A percentile compares a stretch with the other conserved stretches of the same genome.
Conservation (phyloP, 2,888 invertebrate genomes). For the Keiferia lycopersicella region DNA sequence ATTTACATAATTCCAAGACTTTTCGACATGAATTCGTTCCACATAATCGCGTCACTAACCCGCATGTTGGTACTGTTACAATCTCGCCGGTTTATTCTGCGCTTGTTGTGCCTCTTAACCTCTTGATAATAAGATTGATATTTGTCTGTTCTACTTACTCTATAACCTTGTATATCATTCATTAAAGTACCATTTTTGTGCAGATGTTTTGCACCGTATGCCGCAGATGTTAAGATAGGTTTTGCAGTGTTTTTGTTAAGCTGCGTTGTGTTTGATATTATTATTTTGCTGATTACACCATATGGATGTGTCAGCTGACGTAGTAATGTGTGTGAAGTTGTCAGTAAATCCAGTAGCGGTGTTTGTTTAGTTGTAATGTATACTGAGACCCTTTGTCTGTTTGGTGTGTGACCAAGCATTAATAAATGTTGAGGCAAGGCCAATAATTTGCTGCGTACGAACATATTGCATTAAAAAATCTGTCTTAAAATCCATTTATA, state of each 20-base stretch:
- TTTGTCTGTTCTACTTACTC: not conserved
- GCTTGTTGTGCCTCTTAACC: conserved; percentile 41
- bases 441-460: not conserved
- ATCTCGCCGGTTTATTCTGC: conserved; percentile 43
- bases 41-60: conserved; percentile 50
- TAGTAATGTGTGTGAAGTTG: conserved; percentile 7
- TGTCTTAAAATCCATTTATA: too few species aligned
- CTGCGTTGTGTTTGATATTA: conserved; percentile 36
- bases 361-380: conserved; percentile 7
- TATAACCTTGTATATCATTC: not conserved
- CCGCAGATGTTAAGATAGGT: conserved; percentile 1
- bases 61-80: conserved; percentile 61
- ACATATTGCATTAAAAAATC: too few species aligned
- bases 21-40: conserved; percentile 47
- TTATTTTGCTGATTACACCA: conserved; percentile 51
- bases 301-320: conserved; percentile 56
- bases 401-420: not conserved
- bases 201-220: not conserved
- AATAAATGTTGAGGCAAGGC: not conserved
- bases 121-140: conserved; percentile 35
- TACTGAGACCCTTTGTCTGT: not conserved
- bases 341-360: conserved; percentile 8
- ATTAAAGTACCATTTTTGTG: not conserved
- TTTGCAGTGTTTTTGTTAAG: not conserved
- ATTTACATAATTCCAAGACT: not conserved